Evolutionary conservation across 1,140 invertebrate genomes (phyloP), one percentile per base, ranked within the genome.

Genomic region (Papilio glaucus): DNA sequence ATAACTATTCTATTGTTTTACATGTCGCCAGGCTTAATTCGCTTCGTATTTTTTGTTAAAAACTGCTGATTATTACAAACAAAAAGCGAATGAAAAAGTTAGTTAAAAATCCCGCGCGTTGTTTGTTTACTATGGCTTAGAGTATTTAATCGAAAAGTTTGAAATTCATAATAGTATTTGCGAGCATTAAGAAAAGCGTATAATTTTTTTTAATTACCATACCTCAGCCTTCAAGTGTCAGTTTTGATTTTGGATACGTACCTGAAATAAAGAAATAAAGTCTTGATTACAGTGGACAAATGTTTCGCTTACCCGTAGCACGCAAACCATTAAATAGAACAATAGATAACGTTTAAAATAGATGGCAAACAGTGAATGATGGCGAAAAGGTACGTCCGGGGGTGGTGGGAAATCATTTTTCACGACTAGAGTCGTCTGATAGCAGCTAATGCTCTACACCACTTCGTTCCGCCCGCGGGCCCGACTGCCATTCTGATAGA

Each of bases 321-420:
- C 86, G 89, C 87, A 78, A 90, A 78, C 84, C 82, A 85, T 86
- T 86, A 83, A 81, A 79, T 53, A 74, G 73, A 82, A 86, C 80
- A 83, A 85, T 82, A 88, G 87, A 85, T 90, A 90, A 84, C 83
- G 77, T 85, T 87, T 80, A 86, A 86, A 88, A 87, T 81, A 85
- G 81, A 87, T 85, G 84, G 82, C 84, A 89, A 91, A 87, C 83
- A 87, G 78, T 86, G 84, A 87, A 89, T 83, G 84, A 90, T 87
- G 78, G 87, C 81, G 73, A 81, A 84, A 83, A 79, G 76, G 79
- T 80, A 82, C 67, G 74, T 72, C 67, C 71, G 84, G 90, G 90
- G 87, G 89, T 86, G 88, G 90, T 91, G 74, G 84, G 82, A 90
- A 89, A 89, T 91, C 87, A 91, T 92, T 92, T 92, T 92, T 91